Evolutionary conservation across 2,888 invertebrate species (phyloP), one percentile per base, ranked within the genome.

Genomic region (Norana najaformis): DNA sequence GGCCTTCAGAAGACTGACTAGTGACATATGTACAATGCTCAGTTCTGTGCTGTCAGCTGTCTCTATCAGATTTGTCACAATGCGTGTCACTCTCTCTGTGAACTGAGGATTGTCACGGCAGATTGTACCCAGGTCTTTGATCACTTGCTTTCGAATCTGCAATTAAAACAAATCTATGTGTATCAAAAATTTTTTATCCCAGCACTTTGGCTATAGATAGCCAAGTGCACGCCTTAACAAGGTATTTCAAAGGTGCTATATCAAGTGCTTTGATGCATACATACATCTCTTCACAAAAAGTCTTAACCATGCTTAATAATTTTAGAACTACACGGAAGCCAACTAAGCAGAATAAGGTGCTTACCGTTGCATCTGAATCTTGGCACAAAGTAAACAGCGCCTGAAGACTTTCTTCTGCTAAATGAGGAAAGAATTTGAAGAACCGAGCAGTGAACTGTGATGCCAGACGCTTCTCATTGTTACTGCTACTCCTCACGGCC

Each of bases 391-490:
- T 98, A 93, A 99, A 96, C 93, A 98, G 96, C 91, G 98, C 97
- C 95, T 98, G 97, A 90, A 99, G 96, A 16, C 98, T 97, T 94
- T 97, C 96, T 93, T 97, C 97, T n/a, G 97, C 96, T 91, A 97
- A 95, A 91, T 96, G 96, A 16, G 98, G 98, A 95, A 99, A 99
- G 95, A 97, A 96, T 94, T 97, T 97, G 94, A 98, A 98, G 95
- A 98, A 99, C 95, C 98, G 97, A 5, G 97, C 97, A 94, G 99
- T 98, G 93, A 99, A 98, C 95, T 99, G 98, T 6, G 98, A 97
- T 13, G 98, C 98, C 92, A 99, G 95, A 90, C 97, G 96, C 95
- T 99, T 99, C 94, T 98, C 98, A 93, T 97, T 97, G 35, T 97
- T 96, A 0, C 97, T 34, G 82, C 69, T 82, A n/a, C 88, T 88